Percentiles rank a stretch among this genome's conserved stretches.
These are phyloP conservation scores for Amazona guildingii DNA, from an alignment of 2,113 vertebrate genomes.

Conservation along the genomic window DNA sequence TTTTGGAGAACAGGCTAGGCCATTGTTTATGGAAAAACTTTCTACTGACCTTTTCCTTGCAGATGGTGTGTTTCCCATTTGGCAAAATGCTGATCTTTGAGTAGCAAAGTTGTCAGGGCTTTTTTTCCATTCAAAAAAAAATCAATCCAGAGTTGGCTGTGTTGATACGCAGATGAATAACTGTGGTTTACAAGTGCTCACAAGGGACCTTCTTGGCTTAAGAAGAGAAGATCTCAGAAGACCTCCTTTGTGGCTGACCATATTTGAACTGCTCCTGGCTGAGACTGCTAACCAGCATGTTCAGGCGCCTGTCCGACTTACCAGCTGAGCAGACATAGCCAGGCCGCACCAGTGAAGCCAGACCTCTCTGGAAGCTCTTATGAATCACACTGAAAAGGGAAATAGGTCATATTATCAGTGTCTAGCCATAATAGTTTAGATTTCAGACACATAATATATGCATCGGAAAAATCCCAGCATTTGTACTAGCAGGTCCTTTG, in stretches of 20 bases:
- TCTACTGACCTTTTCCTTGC: neutral
- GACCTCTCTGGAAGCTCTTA: neutral
- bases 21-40: neutral
- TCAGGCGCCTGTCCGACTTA: neutral
- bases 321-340: neutral
- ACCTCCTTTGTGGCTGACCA: neutral
- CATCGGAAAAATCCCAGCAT: neutral
- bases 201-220: constrained; percentile 24
- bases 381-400: neutral
- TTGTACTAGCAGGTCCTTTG: neutral
- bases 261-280: constrained; percentile 26
- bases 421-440: neutral
- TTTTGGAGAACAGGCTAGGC: neutral
- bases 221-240: constrained; percentile 33
- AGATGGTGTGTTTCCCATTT: neutral
- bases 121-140: neutral
- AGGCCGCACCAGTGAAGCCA: neutral
- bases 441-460: neutral
- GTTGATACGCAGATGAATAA: neutral
- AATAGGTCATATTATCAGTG: neutral
- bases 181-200: constrained; percentile 38
- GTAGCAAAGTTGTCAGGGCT: neutral
- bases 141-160: neutral
- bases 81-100: neutral
- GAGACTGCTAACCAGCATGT: neutral